Conservation (phyloP, 2,113 vertebrate species). For the Uria lomvia region DNA sequence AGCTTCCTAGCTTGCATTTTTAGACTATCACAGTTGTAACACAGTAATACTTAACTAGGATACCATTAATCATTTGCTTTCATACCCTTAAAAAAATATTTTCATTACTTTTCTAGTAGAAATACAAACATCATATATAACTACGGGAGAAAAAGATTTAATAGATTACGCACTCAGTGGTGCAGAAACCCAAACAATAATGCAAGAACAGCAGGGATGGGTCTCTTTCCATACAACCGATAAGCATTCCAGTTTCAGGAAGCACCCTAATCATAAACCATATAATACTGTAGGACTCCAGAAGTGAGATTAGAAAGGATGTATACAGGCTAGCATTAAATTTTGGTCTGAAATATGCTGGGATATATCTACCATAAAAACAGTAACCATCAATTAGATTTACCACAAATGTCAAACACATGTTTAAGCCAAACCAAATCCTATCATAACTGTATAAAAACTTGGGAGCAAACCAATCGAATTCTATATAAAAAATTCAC, state of each 20-base stretch:
- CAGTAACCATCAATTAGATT: slow-evolving; percentile 34
- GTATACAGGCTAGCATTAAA: not conserved
- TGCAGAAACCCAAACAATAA: not conserved
- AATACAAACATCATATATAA: not conserved
- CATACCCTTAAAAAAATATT: not conserved
- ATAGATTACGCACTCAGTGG: not conserved
- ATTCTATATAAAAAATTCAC: not conserved
- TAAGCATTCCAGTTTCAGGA: not conserved
- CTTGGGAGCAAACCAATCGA: not conserved
- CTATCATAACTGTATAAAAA: not conserved
- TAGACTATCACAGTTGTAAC: not conserved
- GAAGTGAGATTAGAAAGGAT: slow-evolving; percentile 20
- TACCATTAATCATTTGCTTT: not conserved
- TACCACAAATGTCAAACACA: slow-evolving; percentile 29
- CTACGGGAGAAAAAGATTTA: not conserved
- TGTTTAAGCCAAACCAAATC: slow-evolving; percentile 37
- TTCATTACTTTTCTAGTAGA: not conserved
- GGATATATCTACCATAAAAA: slow-evolving; percentile 11
- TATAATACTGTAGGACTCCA: not conserved
- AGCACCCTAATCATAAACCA: not conserved
- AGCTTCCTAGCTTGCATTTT: not conserved
- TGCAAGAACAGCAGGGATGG: not conserved
- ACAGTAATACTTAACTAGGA: not conserved
- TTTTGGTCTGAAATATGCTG: slow-evolving; percentile 2
- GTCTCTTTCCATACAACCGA: not conserved